A percentile compares a stretch with the other conserved stretches of the same genome.
Conservation (phyloP, 2,888 invertebrate species). For the Lacanobia oleracea region DNA sequence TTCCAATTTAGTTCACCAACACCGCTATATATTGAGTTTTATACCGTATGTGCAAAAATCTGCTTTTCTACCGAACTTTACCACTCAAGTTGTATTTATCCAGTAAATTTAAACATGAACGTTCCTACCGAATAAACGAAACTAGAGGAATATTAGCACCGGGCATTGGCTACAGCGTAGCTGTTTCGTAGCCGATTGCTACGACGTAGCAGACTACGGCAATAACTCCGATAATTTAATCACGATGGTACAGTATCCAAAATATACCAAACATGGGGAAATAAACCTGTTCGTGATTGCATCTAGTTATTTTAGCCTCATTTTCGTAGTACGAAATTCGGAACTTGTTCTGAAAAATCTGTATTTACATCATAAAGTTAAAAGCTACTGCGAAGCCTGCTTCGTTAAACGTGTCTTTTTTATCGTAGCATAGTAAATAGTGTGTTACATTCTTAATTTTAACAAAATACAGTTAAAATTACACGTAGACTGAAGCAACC, state of each 20-base stretch:
- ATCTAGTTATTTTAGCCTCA: conserved; percentile 2
- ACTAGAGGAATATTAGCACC: conserved; percentile 15
- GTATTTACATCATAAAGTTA: not conserved
- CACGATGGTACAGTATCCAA: conserved; percentile 7
- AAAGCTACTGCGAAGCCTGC: not conserved
- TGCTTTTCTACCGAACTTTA: not conserved
- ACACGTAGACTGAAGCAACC: not conserved
- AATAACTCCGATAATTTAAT: conserved; percentile 40
- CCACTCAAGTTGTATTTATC: not conserved
- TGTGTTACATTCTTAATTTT: not conserved
- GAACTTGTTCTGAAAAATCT: not conserved
- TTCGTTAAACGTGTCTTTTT: not conserved
- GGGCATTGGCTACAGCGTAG: conserved; percentile 25
- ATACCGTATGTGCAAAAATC: not conserved
- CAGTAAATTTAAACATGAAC: conserved; percentile 13
- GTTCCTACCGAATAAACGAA: conserved; percentile 19
- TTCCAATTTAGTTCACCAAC: not conserved
- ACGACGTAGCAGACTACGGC: conserved; percentile 31
- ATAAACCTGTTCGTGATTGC: conserved; percentile 14
- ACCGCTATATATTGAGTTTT: not conserved
- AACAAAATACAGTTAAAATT: not conserved
- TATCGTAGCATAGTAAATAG: not conserved
- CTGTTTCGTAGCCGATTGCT: conserved; percentile 10
- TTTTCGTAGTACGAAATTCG: conserved; percentile 5
- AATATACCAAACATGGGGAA: conserved; percentile 7